Evolutionary conservation across 1,140 invertebrate species (phyloP), one percentile per base, ranked within the genome.

Genomic region (Caenorhabditis briggsae): DNA sequence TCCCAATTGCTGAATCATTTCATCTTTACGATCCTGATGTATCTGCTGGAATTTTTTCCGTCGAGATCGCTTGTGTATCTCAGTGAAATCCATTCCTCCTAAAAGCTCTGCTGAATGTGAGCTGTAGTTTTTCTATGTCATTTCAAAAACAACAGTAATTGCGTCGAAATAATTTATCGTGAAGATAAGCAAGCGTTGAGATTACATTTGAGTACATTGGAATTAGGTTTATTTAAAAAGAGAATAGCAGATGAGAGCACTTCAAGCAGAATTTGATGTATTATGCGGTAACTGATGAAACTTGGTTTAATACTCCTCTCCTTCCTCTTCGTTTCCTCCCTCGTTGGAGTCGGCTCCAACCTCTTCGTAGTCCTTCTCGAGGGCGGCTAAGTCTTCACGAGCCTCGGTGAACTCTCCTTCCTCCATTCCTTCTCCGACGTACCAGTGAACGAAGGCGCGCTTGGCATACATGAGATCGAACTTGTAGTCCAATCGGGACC

Each of bases 391-490:
- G 93, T 96, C 95, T 90, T 96, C 95, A 50, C 95, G 92, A n/a
- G 95, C 95, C 88, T 95, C 95, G 6, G 94, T 94, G 91, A 96
- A 96, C 90, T 96, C 95, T 89, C 95, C 95, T 93, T 96, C 95
- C 90, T 95, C 95, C 95, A 95, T 95, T 89, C 95, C 95, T 92
- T 96, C 95, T 18, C 95, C 95, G 25, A 89, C 88, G 85, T 89
- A 93, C 92, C 92, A 93, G 74, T 93, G 92, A 33, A 93, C 93
- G 88, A 93, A 93, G 41, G 92, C 92, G 18, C 92, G 86, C 85
- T 92, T 92, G 46, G 90, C 86, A 56, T 92, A 92, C 90, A 92
- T 91, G 6, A 88, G 88, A 46, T 88, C 88, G 82, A 91, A 88
- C 88, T 90, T 82, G 89, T 89, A 59, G 88, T 88, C 95, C 65